Evolutionary conservation across 2,888 invertebrate species (phyloP), one percentile per base, ranked within the genome.

Genomic region (Cerceris rybyensis): DNA sequence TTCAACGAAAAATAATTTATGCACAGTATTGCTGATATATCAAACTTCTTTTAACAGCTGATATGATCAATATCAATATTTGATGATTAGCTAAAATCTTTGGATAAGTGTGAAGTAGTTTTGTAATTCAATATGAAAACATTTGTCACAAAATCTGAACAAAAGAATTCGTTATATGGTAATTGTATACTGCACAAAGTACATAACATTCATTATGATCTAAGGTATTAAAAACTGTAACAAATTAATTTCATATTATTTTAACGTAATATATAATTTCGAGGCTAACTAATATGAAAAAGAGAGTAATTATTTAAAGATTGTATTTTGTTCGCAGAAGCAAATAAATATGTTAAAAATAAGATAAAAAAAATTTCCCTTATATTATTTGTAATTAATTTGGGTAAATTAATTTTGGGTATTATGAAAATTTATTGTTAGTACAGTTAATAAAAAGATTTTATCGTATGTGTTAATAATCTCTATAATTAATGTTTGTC

Each of bases 391-490:
- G 54, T 55, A 46, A 52, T 41, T 43, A 39, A 49, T 76, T 63
- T 52, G 8, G 58, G 58, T n/a, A 67, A 70, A 59, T 50, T 76
- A 77, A 67, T 67, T 70, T 78, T 77, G 61, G 42, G 17, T 49
- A 46, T 67, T 65, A 69, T 69, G 66, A n/a, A 50, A 71, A 64
- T 46, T 64, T 60, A 65, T 67, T 68, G 64, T 77, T 78, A 52
- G 60, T 77, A 42, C 46, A 50, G 16, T 61, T 59, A 78, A 77
- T 79, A 77, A 77, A 71, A 17, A 66, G 52, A 72, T 72, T 78
- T 50, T 46, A 73, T 28, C 43, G 58, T 78, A 79, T 54, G 66
- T 79, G 66, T 66, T 73, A 70, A 73, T 78, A 72, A 73, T 70
- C 52, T 79, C 52, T 78, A 57, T 73, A 49, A 49, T 66, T 61